Evolutionary conservation across 2,888 invertebrate species (phyloP), one percentile per base, ranked within the genome.

Genomic region (Trachelus tabidus): DNA sequence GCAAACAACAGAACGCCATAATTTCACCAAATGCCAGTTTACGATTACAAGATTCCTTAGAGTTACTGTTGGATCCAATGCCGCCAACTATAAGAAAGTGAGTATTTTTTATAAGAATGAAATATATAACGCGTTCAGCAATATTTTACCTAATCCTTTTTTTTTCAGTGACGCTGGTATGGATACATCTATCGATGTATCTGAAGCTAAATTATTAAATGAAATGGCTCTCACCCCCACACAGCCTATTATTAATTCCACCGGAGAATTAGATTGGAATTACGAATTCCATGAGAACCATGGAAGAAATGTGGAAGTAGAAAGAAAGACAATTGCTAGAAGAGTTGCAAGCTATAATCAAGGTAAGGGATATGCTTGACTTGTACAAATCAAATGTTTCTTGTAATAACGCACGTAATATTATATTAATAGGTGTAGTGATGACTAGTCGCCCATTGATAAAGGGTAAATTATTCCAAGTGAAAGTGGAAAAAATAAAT

Each of bases 331-430:
- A 73, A 91, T 92, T 33, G 98, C 98, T 0, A 92, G 94, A 85
- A 93, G 98, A 76, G 95, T 94, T 1, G 95, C 95, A 68, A 96
- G 98, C 35, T 98, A 97, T 89, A 96, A 97, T 91, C 96, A 98
- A 87, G 97, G 95, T 11, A 98, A 87, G 97, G 95, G 11, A 74
- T 69, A 74, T 35, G 34, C 34, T 33, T 3, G 30, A 34, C 12
- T 68, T 74, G 56, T 76, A 23, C 23, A 34, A 77, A 23, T 73
- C 33, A 33, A 56, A 69, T 30, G 31, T 69, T 73, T 11, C 40
- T 31, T 75, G 69, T 76, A 71, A 31, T 33, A 34, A 34, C 76
- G 1, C 15, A 23, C 31, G 34, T 76, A 71, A 71, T 79, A 34
- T 85, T 82, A 76, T 83, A 85, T 83, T 87, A 86, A 34, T 90